Evolutionary conservation across 2,797 vertebrate genomes (phyloP).

Genomic region (Sarcophilus harrisii): DNA sequence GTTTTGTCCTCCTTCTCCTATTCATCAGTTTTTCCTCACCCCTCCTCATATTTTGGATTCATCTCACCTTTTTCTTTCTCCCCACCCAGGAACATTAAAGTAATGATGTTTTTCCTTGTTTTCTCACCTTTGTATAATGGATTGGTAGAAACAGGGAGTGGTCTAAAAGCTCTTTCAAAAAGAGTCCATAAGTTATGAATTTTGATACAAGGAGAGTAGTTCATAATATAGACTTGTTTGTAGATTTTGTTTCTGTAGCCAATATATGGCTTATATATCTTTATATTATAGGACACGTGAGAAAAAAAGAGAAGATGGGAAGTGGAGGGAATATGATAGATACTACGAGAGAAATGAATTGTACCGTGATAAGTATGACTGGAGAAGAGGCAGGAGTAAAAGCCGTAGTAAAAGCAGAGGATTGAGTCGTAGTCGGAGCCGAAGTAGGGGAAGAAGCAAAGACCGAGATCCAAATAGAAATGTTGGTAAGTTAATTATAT

Average conservation of each 20-base stretch:
- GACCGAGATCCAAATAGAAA: slow-evolving; percentile 90
- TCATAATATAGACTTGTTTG: slow-evolving; percentile 26
- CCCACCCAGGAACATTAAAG: slow-evolving; percentile 57
- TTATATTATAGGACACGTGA: slow-evolving; percentile 89
- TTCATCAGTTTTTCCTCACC: neutral
- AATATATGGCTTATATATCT: neutral
- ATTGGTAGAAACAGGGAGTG: slow-evolving; percentile 52
- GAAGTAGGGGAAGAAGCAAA: slow-evolving; percentile 89
- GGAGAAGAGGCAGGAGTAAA: slow-evolving; percentile 91
- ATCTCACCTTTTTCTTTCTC: slow-evolving; percentile 59
- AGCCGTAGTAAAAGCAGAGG: slow-evolving; percentile 89
- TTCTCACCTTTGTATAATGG: slow-evolving; percentile 47
- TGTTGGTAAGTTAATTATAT: slow-evolving; percentile 86
- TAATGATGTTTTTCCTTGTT: slow-evolving; percentile 54
- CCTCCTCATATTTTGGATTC: slow-evolving; percentile 51
- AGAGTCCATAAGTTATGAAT: slow-evolving; percentile 62
- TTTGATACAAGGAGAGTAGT: slow-evolving; percentile 57
- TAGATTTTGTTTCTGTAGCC: slow-evolving; percentile 46
- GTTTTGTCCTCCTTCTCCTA: slow-evolving; percentile 39
- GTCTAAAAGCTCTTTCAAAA: slow-evolving; percentile 31
- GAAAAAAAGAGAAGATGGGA: slow-evolving; percentile 96
- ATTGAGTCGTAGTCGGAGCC: slow-evolving; percentile 89
- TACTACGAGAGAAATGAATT: slow-evolving; percentile 91
- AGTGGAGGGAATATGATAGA: slow-evolving; percentile 94
- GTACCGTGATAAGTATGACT: slow-evolving; percentile 94